phyloP scores from a whole-genome alignment of 1,140 invertebrate species.

The Danaus plexippus region DNA sequence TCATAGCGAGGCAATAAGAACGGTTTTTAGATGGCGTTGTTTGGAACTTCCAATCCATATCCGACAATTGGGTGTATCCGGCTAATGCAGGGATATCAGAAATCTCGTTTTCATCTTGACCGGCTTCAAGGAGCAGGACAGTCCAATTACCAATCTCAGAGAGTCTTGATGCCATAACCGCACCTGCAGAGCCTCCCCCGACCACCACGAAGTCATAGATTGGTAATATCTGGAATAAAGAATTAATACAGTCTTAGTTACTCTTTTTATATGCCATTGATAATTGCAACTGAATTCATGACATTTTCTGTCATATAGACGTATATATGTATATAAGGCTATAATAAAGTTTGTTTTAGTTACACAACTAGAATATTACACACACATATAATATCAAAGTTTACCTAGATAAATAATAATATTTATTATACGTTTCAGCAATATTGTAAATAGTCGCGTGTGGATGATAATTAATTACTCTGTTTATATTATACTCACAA shows the following conservation, averaged over 20 bases:
- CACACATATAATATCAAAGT: no score
- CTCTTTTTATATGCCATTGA: no score
- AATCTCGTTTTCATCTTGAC: constrained; percentile 85
- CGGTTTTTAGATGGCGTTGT: constrained; percentile 84
- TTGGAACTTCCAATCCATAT: constrained; percentile 94
- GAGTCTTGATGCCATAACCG: constrained; percentile 91
- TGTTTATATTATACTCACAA: constrained; percentile 72
- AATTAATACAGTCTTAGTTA: background rate
- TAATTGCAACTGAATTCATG: no score
- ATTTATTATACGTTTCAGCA: no score
- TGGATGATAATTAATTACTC: no score
- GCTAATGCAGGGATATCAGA: constrained; percentile 84
- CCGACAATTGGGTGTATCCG: constrained; percentile 83
- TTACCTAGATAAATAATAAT: no score
- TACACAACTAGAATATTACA: no score
- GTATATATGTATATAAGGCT: no score
- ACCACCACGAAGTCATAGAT: constrained; percentile 89
- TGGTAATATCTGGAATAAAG: constrained; percentile 74
- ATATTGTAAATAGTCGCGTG: no score
- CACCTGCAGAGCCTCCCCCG: constrained; percentile 94
- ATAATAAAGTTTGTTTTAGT: no score
- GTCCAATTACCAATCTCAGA: constrained; percentile 86
- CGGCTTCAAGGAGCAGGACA: constrained; percentile 87
- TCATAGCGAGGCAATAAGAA: constrained; percentile 86
- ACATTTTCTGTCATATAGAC: no score